A percentile compares a stretch with the other conserved stretches of the same genome.
Conservation (phyloP, 2,888 invertebrate genomes). For the Drosophila paramelanica region DNA sequence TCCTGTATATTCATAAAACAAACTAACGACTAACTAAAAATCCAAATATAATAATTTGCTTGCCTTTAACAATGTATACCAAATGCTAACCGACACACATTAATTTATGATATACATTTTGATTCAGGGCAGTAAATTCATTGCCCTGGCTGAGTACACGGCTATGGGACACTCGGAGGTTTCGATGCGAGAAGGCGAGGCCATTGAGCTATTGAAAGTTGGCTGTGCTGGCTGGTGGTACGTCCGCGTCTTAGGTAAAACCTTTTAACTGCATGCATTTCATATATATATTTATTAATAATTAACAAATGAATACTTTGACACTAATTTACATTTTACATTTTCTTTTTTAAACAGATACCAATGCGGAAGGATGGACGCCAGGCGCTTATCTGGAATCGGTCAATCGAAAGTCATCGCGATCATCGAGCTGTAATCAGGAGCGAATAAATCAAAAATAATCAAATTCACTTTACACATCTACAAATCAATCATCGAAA, state of each 20-base stretch:
- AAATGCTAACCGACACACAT: slow-evolving; percentile 22
- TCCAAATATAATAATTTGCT: slow-evolving; percentile 4
- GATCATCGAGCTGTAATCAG: slow-evolving; percentile 88
- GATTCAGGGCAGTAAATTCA: slow-evolving; percentile 90
- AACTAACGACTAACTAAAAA: slow-evolving; percentile 9
- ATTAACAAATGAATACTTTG: not conserved
- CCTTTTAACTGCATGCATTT: slow-evolving; percentile 25
- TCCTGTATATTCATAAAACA: slow-evolving; percentile 1
- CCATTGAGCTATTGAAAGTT: slow-evolving; percentile 94
- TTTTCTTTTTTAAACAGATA: slow-evolving; percentile 84
- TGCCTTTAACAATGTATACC: slow-evolving; percentile 82
- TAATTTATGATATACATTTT: slow-evolving; percentile 46
- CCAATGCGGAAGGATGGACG: slow-evolving; percentile 95
- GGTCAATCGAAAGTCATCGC: slow-evolving; percentile 89
- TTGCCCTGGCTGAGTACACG: slow-evolving; percentile 96
- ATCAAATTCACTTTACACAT: slow-evolving; percentile 10
- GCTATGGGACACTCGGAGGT: slow-evolving; percentile 96
- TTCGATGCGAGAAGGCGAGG: slow-evolving; percentile 95
- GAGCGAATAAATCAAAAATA: slow-evolving; percentile 74
- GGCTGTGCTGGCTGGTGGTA: slow-evolving; percentile 99
- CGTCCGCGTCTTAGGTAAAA: slow-evolving; percentile 91
- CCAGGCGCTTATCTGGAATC: slow-evolving; percentile 96
- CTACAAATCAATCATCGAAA: not conserved
- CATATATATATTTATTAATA: not conserved
- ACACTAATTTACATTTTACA: too few relatives aligned